Evolutionary conservation across 2,797 vertebrate genomes (phyloP).

Genomic region (Liasis olivaceus): DNA sequence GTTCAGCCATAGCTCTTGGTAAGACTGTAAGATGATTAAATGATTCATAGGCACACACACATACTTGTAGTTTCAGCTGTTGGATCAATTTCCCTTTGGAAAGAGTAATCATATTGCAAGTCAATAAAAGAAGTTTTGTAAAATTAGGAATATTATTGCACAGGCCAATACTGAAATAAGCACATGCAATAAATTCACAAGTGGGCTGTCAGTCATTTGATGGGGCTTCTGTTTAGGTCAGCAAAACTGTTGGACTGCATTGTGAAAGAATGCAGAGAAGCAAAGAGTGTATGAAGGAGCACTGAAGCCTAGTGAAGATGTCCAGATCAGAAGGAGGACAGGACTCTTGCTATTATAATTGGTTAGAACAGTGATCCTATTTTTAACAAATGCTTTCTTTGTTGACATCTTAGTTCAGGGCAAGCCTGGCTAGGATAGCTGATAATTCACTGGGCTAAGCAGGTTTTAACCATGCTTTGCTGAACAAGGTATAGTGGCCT

Average conservation of each 20-base stretch:
- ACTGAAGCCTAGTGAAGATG: not conserved
- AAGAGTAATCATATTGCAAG: slow-evolving; percentile 11
- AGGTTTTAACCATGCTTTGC: too few relatives aligned
- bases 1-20: not conserved
- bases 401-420: not conserved
- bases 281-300: not conserved
- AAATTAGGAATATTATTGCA: slow-evolving; percentile 36
- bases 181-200: slow-evolving; percentile 8
- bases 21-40: not conserved
- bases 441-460: too few relatives aligned
- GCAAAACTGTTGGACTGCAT: slow-evolving; percentile 20
- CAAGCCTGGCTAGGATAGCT: not conserved
- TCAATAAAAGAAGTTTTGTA: slow-evolving; percentile 35
- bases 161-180: slow-evolving; percentile 38
- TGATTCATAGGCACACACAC: slow-evolving; percentile 16
- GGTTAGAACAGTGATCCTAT: not conserved
- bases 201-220: slow-evolving; percentile 31
- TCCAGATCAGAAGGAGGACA: not conserved
- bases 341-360: not conserved
- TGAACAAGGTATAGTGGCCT: too few relatives aligned
- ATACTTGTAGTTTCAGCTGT: slow-evolving; percentile 5
- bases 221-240: slow-evolving; percentile 19
- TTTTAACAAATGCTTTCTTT: not conserved
- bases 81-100: slow-evolving; percentile 41
- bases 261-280: not conserved